A percentile compares a stretch with the other conserved stretches of the same genome.
Conservation (phyloP, 2,113 vertebrate genomes). For the Antechinus stuartii region DNA sequence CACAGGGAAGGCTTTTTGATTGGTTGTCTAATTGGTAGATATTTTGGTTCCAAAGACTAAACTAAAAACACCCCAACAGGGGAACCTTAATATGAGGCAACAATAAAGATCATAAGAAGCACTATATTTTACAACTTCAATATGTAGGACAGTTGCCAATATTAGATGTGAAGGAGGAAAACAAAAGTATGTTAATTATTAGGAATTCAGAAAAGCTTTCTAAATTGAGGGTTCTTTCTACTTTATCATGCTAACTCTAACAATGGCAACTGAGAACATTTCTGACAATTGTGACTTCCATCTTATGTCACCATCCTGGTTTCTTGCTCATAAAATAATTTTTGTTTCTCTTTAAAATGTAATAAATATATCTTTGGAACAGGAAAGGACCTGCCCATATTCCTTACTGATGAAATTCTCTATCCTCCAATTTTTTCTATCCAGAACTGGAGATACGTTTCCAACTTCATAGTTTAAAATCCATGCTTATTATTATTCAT, state of each 20-base stretch:
- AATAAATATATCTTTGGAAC: neutral
- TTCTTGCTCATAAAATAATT: neutral
- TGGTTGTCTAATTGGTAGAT: neutral
- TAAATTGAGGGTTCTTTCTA: neutral
- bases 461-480: neutral
- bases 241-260: neutral
- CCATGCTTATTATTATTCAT: fast-evolving
- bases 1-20: neutral
- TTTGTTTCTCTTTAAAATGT: neutral
- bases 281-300: neutral
- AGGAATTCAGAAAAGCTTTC: neutral
- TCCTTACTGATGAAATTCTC: neutral
- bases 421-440: neutral
- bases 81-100: neutral
- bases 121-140: neutral
- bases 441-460: fast-evolving
- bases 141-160: neutral
- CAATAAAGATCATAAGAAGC: neutral
- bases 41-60: neutral
- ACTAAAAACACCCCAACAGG: too few species aligned
- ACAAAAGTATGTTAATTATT: neutral
- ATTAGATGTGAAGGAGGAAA: neutral
- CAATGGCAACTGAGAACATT: neutral
- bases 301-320: neutral
- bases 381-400: neutral